Evolutionary conservation across 2,888 invertebrate species (phyloP).

Genomic region (Mechanitis mazaeus): DNA sequence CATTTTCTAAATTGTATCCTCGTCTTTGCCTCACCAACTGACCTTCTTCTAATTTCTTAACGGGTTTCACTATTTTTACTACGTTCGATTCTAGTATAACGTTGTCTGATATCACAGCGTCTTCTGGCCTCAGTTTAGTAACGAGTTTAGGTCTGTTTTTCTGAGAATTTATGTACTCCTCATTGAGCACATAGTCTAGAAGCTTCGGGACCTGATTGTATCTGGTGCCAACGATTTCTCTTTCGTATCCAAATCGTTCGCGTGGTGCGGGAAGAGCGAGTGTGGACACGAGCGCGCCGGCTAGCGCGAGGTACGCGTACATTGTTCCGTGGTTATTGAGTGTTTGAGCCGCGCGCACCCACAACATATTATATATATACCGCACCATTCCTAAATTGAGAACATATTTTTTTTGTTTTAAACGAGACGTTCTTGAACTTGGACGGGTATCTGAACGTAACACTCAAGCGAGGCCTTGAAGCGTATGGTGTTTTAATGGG

Average conservation of each 20-base stretch:
- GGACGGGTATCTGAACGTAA: conserved; percentile 45
- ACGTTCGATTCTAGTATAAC: conserved; percentile 66
- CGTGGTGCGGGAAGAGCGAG: conserved; percentile 44
- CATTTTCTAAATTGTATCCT: conserved; percentile 72
- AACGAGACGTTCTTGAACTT: conserved; percentile 63
- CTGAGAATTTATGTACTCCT: conserved; percentile 50
- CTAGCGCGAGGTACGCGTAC: conserved; percentile 68
- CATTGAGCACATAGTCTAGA: conserved; percentile 54
- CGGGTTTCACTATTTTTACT: conserved; percentile 56
- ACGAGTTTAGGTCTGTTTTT: conserved; percentile 64
- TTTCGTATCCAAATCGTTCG: conserved; percentile 62
- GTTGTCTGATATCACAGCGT: conserved; percentile 59
- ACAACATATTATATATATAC: conserved; percentile 67
- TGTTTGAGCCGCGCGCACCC: conserved; percentile 70
- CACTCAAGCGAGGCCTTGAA: conserved; percentile 31
- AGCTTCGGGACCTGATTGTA: conserved; percentile 59
- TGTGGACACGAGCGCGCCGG: conserved; percentile 53
- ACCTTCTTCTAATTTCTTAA: conserved; percentile 44
- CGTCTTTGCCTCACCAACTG: conserved; percentile 59
- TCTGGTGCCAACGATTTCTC: conserved; percentile 59
- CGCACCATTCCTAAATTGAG: conserved; percentile 70
- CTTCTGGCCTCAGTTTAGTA: conserved; percentile 59
- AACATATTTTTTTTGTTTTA: conserved; percentile 56
- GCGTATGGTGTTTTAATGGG: conserved; percentile 8
- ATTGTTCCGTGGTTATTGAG: conserved; percentile 65